phyloP scores from a whole-genome alignment of 2,888 invertebrate genomes.

The Flexamia atlantica region DNA sequence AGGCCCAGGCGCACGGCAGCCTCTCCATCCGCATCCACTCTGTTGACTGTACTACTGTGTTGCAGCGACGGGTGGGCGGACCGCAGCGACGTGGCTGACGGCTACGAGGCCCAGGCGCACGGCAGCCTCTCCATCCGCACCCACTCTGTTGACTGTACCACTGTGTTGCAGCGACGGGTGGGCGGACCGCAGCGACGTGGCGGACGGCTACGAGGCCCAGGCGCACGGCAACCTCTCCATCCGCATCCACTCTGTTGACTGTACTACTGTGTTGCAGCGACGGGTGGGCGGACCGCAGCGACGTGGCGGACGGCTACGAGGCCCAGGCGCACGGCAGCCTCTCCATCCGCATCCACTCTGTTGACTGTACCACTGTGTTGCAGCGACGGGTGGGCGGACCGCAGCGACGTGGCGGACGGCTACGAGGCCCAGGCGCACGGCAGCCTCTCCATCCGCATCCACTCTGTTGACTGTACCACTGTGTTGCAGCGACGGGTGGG shows the following conservation, averaged over 20 bases:
- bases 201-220: slow-evolving; percentile 80
- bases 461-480: too few species aligned
- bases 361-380: too few species aligned
- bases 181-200: slow-evolving; percentile 87
- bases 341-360: too few species aligned
- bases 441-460: too few species aligned
- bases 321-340: too few species aligned
- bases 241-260: slow-evolving; percentile 87
- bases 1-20: slow-evolving; percentile 83
- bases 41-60: slow-evolving; percentile 83
- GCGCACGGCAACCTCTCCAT: slow-evolving; percentile 86
- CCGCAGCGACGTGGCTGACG: slow-evolving; percentile 84
- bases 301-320: too few species aligned
- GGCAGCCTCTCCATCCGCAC: slow-evolving; percentile 87
- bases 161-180: slow-evolving; percentile 81
- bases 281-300: too few species aligned
- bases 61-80: slow-evolving; percentile 88
- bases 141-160: slow-evolving; percentile 77
- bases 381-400: too few species aligned
- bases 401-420: too few species aligned
- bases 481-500: too few species aligned
- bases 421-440: too few species aligned
- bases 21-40: slow-evolving; percentile 86
- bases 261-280: too few species aligned
- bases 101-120: slow-evolving; percentile 81